Percentiles rank a stretch among this genome's conserved stretches.
These are phyloP conservation scores for Antitype chi DNA, from an alignment of 2,888 invertebrate genomes.

Conservation along the genomic window DNA sequence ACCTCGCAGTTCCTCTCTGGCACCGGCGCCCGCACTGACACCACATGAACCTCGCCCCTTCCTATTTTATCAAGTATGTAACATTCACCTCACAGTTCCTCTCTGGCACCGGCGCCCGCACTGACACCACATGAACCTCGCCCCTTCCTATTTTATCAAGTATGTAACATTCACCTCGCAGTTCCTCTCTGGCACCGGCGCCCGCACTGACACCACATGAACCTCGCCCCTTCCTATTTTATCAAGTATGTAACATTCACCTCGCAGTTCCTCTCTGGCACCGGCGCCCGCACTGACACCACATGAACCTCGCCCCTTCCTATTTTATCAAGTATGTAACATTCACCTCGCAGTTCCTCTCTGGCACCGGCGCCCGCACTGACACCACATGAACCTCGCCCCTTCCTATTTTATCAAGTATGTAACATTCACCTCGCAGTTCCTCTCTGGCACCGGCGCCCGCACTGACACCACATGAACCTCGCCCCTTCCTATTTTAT, in stretches of 20 bases:
- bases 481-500: background rate
- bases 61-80: too few species aligned
- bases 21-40: background rate
- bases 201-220: background rate
- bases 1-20: background rate
- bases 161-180: too few species aligned
- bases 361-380: background rate
- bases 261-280: background rate
- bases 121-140: background rate
- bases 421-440: too few species aligned
- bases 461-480: background rate
- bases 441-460: background rate
- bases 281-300: background rate
- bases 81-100: too few species aligned
- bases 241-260: too few species aligned
- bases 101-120: background rate
- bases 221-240: background rate
- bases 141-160: background rate
- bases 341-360: too few species aligned
- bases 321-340: too few species aligned
- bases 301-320: background rate
- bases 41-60: background rate
- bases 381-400: background rate
- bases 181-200: background rate
- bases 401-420: background rate